Evolutionary conservation across 1,140 invertebrate species (phyloP).

Genomic region (Samia ricini): DNA sequence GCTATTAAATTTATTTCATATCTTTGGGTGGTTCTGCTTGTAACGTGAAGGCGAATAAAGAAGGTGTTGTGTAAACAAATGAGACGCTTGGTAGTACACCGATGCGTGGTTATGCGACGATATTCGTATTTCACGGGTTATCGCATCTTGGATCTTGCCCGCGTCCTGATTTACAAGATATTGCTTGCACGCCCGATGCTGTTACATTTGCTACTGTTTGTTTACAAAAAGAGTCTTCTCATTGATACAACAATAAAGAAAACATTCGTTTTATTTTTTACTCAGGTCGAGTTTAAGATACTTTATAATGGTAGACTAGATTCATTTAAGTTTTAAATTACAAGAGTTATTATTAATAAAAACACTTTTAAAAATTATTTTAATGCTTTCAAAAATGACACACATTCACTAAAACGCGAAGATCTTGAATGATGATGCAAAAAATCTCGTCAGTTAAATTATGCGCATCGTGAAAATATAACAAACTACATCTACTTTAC

Average conservation of each 20-base stretch:
- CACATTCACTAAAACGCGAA: no score
- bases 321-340: no score
- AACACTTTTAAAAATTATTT: no score
- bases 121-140: conserved; percentile 60
- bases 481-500: no score
- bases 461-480: no score
- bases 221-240: conserved; percentile 6
- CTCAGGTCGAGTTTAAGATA: background rate
- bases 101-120: conserved; percentile 37
- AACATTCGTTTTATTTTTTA: background rate
- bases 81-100: conserved; percentile 15
- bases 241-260: no score
- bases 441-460: no score
- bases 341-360: no score
- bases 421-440: no score
- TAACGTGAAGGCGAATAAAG: background rate
- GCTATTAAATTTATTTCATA: conserved; percentile 3
- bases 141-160: conserved; percentile 45
- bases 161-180: conserved; percentile 64
- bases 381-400: no score
- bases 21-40: background rate
- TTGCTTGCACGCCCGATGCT: conserved; percentile 36
- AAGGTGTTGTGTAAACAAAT: conserved; percentile 10
- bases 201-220: conserved; percentile 50
- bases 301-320: no score